Conservation (phyloP, 2,888 invertebrate species). For the Zonitis immaculata region DNA sequence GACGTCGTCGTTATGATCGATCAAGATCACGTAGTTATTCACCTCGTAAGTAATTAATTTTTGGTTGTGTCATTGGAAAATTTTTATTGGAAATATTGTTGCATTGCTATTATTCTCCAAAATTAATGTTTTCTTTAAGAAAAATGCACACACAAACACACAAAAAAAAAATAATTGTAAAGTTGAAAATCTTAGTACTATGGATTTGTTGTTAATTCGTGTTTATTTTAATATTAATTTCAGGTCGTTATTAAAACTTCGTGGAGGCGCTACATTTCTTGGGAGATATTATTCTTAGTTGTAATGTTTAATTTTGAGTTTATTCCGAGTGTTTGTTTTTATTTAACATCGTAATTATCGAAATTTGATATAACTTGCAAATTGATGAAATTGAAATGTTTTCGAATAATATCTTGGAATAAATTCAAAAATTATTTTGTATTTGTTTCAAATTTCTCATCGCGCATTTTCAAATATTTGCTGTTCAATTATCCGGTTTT, state of each 20-base stretch:
- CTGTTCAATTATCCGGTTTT: constrained; percentile 7
- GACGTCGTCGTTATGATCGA: constrained; percentile 35
- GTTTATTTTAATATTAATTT: constrained; percentile 40
- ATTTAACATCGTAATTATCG: too few relatives aligned
- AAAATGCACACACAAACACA: not conserved
- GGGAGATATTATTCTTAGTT: constrained; percentile 22
- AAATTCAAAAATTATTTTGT: not conserved
- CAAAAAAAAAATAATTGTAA: not conserved
- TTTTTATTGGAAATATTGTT: not conserved
- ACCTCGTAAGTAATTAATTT: constrained; percentile 36
- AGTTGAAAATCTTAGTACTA: constrained; percentile 1
- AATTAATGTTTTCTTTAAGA: not conserved
- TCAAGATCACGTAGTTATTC: constrained; percentile 41
- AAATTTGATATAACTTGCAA: not conserved
- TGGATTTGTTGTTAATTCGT: constrained; percentile 33
- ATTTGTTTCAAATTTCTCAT: constrained; percentile 8
- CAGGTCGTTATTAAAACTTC: constrained; percentile 42
- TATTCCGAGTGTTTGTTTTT: constrained; percentile 8
- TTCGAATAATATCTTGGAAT: not conserved
- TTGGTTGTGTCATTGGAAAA: not conserved
- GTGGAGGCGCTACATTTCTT: constrained; percentile 30
- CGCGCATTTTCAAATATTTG: constrained; percentile 4
- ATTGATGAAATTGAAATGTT: not conserved
- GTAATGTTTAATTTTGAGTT: constrained; percentile 9
- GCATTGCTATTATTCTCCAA: constrained; percentile 1